A percentile compares a stretch with the other conserved stretches of the same genome.
These are phyloP conservation scores for Sminthurinus signatus DNA, from an alignment of 1,140 invertebrate genomes.

Conservation along the genomic window DNA sequence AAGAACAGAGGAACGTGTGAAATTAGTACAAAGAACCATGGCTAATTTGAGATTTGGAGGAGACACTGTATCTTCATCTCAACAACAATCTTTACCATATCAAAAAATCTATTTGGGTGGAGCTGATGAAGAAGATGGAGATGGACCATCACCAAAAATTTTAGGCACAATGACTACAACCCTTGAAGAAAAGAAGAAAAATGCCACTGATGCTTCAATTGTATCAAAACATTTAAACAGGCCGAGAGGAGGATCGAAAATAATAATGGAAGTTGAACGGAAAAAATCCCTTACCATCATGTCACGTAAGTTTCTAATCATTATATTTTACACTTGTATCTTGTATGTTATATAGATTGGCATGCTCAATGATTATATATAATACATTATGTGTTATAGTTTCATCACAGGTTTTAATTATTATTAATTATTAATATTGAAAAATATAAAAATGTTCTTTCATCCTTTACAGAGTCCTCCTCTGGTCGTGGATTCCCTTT, in stretches of 20 bases:
- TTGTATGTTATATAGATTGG: too few relatives aligned
- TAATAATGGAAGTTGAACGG: neutral
- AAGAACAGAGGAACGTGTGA: neutral
- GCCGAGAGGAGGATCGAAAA: neutral
- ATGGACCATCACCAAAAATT: neutral
- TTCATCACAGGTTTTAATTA: too few relatives aligned
- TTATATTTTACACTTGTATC: too few relatives aligned
- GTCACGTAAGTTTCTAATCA: too few relatives aligned
- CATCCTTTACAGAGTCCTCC: neutral
- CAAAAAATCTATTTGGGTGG: neutral
- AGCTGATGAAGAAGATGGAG: neutral
- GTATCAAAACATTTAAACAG: neutral
- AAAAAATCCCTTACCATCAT: constrained; percentile 2
- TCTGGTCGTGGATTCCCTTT: neutral
- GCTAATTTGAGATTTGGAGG: constrained; percentile 8
- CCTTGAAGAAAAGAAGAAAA: neutral
- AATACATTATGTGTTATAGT: too few relatives aligned
- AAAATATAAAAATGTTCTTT: too few relatives aligned
- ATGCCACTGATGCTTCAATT: too few relatives aligned
- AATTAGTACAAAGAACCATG: neutral
- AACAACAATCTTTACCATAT: neutral
- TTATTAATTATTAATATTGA: too few relatives aligned
- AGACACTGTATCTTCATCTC: neutral
- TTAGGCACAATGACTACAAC: neutral
- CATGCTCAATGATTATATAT: too few relatives aligned